phyloP scores from a whole-genome alignment of 2,888 invertebrate genomes.

The Poecilobothrus nobilitatus region DNA sequence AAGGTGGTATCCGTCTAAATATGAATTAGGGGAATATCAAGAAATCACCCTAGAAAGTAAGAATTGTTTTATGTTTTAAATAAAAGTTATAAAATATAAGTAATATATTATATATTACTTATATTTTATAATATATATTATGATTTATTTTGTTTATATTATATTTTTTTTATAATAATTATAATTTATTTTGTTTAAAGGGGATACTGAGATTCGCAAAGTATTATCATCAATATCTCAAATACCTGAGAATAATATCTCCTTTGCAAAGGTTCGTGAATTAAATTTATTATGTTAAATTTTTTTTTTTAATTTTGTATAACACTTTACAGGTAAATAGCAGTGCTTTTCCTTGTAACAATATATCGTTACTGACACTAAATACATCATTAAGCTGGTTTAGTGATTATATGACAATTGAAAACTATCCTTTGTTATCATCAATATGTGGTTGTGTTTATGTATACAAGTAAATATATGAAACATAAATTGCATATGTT shows the following conservation, averaged over 20 bases:
- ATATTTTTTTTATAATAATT: too few relatives aligned
- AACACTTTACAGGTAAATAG: conserved; percentile 29
- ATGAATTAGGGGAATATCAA: conserved; percentile 48
- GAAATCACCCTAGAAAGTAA: conserved; percentile 53
- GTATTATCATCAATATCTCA: conserved; percentile 48
- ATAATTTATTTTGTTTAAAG: conserved; percentile 25
- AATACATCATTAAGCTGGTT: conserved; percentile 57
- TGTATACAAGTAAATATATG: conserved; percentile 53
- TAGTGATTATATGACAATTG: conserved; percentile 46
- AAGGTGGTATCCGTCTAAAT: conserved; percentile 50
- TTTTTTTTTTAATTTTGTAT: neutral
- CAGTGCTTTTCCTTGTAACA: conserved; percentile 53
- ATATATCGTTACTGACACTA: conserved; percentile 51
- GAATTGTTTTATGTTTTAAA: conserved; percentile 16
- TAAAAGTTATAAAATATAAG: too few relatives aligned
- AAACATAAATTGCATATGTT: neutral
- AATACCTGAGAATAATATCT: conserved; percentile 54
- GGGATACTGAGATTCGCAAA: conserved; percentile 46
- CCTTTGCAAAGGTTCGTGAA: conserved; percentile 49
- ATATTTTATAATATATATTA: too few relatives aligned
- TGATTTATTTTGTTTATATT: too few relatives aligned
- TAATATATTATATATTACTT: too few relatives aligned
- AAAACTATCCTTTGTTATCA: conserved; percentile 51
- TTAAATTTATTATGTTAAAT: neutral
- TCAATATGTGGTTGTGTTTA: conserved; percentile 56